A percentile compares a stretch with the other conserved stretches of the same genome.
phyloP scores from a whole-genome alignment of 2,113 vertebrate genomes.

The Anarrhichthys ocellatus region DNA sequence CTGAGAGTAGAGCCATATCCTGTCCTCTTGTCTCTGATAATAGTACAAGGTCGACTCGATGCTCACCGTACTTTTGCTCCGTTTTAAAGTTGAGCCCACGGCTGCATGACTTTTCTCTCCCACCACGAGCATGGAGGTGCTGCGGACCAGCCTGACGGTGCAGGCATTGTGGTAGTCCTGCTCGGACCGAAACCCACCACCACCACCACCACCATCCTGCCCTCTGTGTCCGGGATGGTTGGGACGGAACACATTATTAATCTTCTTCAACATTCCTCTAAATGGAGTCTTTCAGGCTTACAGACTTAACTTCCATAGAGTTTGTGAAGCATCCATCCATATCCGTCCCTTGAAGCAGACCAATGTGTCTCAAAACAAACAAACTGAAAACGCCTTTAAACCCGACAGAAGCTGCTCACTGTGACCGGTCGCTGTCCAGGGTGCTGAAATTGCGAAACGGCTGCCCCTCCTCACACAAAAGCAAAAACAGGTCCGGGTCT shows the following conservation, averaged over 20 bases:
- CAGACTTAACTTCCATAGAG: not conserved
- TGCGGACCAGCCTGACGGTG: conserved; percentile 89
- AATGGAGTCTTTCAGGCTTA: conserved; percentile 22
- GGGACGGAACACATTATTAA: conserved; percentile 87
- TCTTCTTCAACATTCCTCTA: conserved; percentile 82
- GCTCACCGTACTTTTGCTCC: conserved; percentile 89
- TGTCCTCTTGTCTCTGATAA: conserved; percentile 89
- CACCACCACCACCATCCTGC: conserved; percentile 50
- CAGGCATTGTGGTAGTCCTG: conserved; percentile 81
- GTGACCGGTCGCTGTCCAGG: conserved; percentile 60
- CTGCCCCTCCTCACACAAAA: not conserved
- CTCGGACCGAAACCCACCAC: conserved; percentile 47
- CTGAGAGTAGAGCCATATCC: conserved; percentile 90
- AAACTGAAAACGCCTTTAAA: not conserved
- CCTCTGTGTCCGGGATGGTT: conserved; percentile 75
- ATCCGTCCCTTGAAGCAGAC: not conserved
- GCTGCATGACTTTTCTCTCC: conserved; percentile 81
- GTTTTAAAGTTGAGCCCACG: conserved; percentile 84
- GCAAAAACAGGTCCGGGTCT: conserved; percentile 22
- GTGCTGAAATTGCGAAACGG: conserved; percentile 54
- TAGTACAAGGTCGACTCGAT: conserved; percentile 83
- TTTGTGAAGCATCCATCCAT: conserved; percentile 32
- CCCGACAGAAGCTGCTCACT: not conserved
- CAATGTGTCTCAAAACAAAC: not conserved
- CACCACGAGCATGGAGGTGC: conserved; percentile 93